A percentile compares a stretch with the other conserved stretches of the same genome.
These are phyloP conservation scores for Pseudococcus jackbeardsleyi DNA, from an alignment of 2,888 invertebrate genomes.

Conservation along the genomic window DNA sequence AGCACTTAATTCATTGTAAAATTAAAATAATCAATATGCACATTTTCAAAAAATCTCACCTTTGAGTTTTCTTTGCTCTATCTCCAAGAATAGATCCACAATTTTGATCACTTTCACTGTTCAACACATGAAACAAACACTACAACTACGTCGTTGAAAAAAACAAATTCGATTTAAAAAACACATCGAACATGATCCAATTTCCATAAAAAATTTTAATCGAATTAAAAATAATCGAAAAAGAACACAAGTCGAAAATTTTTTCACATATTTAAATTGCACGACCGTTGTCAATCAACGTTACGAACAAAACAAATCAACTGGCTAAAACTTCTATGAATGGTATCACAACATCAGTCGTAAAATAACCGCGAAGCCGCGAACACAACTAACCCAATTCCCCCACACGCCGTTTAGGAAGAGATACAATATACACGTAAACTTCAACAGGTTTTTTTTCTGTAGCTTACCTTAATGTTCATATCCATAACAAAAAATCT, in stretches of 20 bases:
- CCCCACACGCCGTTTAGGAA: conserved; percentile 55
- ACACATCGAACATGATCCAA: not conserved
- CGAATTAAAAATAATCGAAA: conserved; percentile 2
- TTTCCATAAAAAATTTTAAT: not conserved
- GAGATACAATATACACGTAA: conserved; percentile 54
- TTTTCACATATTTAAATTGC: conserved; percentile 31
- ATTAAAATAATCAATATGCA: not conserved
- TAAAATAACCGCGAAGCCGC: conserved; percentile 62
- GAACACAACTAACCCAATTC: conserved; percentile 63
- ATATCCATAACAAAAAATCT: conserved; percentile 45
- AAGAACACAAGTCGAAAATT: not conserved
- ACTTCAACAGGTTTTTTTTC: conserved; percentile 58
- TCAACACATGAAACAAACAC: conserved; percentile 51
- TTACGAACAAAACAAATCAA: conserved; percentile 60
- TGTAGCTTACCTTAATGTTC: conserved; percentile 47
- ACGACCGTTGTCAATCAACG: conserved; percentile 49
- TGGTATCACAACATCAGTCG: conserved; percentile 53
- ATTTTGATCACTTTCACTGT: conserved; percentile 53
- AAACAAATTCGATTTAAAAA: not conserved
- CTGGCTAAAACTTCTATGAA: conserved; percentile 62
- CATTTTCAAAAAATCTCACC: not conserved
- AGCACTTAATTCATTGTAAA: no score
- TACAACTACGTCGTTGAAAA: not conserved
- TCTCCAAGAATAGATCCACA: not conserved
- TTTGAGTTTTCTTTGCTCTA: not conserved